A percentile compares a stretch with the other conserved stretches of the same genome.
Conservation (phyloP, 2,797 vertebrate species). For the Cirrhinus mrigala region DNA sequence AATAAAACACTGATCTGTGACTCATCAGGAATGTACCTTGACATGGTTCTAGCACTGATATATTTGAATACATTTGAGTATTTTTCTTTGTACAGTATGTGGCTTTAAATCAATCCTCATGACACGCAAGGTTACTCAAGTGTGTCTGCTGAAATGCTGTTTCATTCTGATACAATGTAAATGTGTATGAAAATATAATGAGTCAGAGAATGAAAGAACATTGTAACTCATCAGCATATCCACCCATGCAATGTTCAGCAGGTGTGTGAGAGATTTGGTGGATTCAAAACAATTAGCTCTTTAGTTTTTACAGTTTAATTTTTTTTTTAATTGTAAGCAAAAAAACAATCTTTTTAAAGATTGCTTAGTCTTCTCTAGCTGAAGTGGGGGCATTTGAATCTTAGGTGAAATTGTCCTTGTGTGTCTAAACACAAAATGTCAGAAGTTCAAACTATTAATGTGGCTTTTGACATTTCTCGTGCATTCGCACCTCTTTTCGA, state of each 20-base stretch:
- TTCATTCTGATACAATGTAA: slow-evolving; percentile 2
- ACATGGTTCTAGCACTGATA: background rate
- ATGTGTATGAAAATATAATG: background rate
- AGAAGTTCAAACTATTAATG: background rate
- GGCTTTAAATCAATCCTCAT: background rate
- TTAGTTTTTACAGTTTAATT: too few relatives aligned
- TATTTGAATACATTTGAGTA: background rate
- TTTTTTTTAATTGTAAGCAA: background rate
- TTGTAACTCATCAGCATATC: slow-evolving; percentile 1
- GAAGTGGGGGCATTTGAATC: background rate
- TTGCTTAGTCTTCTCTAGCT: background rate
- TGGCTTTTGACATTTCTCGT: slow-evolving; percentile 7
- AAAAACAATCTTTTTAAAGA: background rate
- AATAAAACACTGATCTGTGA: background rate
- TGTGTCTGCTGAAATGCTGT: background rate
- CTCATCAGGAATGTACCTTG: slow-evolving; percentile 29
- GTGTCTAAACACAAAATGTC: background rate
- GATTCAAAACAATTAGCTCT: background rate
- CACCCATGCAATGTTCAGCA: background rate
- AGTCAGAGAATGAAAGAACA: background rate
- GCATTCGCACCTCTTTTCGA: background rate
- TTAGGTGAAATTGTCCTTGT: background rate
- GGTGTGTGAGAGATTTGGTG: background rate
- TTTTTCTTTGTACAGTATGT: too few relatives aligned
- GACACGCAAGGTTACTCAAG: background rate